Evolutionary conservation across 2,113 vertebrate species (phyloP).

Genomic region (Piprites chloris): DNA sequence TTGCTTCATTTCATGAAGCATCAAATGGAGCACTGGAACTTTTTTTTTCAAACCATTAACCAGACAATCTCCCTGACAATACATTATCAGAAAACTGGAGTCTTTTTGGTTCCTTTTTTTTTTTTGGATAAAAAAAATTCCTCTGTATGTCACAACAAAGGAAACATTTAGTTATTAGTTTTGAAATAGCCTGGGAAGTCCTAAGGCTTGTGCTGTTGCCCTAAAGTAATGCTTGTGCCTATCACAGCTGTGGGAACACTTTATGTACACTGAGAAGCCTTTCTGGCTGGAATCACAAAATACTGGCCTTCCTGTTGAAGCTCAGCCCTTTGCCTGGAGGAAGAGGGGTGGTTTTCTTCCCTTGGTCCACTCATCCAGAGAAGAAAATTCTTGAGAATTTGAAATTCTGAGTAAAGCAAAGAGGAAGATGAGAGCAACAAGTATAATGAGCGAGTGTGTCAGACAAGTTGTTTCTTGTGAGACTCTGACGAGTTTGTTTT

Average conservation of each 20-base stretch:
- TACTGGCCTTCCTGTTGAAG: neutral
- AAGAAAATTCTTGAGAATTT: neutral
- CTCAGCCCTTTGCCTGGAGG: neutral
- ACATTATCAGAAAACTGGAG: neutral
- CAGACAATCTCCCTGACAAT: conserved; percentile 34
- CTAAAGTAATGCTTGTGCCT: neutral
- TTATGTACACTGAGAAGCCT: neutral
- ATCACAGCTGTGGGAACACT: accelerated
- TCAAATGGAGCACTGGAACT: conserved; percentile 29
- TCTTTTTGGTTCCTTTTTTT: neutral
- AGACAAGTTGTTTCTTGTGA: neutral
- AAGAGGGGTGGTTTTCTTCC: neutral
- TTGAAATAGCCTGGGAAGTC: neutral
- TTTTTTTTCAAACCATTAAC: conserved; percentile 59
- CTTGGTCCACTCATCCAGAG: neutral
- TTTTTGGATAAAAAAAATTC: neutral
- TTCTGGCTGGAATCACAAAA: neutral
- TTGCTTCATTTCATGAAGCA: conserved; percentile 50
- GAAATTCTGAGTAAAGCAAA: neutral
- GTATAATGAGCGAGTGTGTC: neutral
- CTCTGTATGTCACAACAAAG: neutral
- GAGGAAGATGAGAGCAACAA: neutral
- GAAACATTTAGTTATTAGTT: neutral
- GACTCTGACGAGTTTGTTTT: neutral
- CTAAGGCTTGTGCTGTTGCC: neutral